Conservation (phyloP, 2,797 vertebrate genomes). For the Babyrousa celebensis region DNA sequence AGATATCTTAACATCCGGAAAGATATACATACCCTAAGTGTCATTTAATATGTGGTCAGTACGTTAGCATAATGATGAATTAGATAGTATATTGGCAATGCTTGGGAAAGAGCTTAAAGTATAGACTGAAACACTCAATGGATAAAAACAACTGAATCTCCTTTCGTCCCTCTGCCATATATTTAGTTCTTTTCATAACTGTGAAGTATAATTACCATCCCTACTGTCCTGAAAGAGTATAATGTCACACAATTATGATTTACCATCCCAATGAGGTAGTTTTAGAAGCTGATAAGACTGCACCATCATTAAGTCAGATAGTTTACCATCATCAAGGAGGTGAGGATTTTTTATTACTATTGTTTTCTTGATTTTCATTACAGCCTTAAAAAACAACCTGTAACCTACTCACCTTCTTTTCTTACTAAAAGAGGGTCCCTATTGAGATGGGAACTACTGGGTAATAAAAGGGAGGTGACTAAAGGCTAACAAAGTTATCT, state of each 20-base stretch:
- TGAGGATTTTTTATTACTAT: neutral
- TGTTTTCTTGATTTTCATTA: slow-evolving; percentile 50
- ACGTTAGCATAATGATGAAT: neutral
- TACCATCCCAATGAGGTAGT: neutral
- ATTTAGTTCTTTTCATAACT: neutral
- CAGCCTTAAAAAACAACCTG: slow-evolving; percentile 33
- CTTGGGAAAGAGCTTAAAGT: neutral
- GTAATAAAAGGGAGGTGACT: slow-evolving; percentile 74
- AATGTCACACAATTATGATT: neutral
- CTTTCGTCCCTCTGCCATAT: neutral
- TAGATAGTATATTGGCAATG: neutral
- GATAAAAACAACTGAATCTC: neutral
- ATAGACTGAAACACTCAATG: neutral
- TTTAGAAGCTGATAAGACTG: slow-evolving; percentile 50
- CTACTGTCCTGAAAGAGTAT: neutral
- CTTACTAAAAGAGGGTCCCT: no score
- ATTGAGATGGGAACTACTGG: neutral
- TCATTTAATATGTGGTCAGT: neutral
- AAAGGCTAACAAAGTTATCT: slow-evolving; percentile 21
- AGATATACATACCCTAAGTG: neutral
- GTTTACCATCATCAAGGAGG: neutral
- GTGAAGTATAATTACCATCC: neutral
- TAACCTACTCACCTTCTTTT: slow-evolving; percentile 28
- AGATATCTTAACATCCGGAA: slow-evolving; percentile 6
- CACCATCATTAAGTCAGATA: neutral